Conservation (phyloP, 2,113 vertebrate genomes). For the Trichomycterus rosablanca region DNA sequence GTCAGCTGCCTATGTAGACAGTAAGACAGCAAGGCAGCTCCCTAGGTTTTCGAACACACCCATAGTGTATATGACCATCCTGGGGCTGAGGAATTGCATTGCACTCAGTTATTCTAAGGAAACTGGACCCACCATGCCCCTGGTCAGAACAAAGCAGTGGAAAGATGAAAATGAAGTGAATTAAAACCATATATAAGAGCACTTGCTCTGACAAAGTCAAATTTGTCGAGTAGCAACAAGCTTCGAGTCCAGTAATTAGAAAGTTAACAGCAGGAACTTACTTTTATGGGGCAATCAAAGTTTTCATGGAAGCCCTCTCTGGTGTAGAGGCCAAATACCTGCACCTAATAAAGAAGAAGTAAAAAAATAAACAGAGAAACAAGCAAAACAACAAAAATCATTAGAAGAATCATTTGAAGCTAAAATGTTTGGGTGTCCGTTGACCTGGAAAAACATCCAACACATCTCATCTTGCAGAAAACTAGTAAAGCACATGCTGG, state of each 20-base stretch:
- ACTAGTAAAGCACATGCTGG: constrained; percentile 55
- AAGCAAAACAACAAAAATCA: constrained; percentile 31
- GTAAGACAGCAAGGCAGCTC: no score
- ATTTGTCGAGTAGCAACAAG: constrained; percentile 19
- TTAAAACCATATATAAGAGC: no score
- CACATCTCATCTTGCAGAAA: constrained; percentile 1
- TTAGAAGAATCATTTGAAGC: constrained; percentile 3
- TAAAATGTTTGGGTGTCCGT: constrained; percentile 9
- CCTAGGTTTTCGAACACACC: no score
- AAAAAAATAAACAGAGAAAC: constrained; percentile 35
- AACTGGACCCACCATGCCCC: no score
- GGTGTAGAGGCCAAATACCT: constrained; percentile 92
- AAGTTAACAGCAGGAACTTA: constrained; percentile 58
- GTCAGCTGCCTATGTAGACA: no score
- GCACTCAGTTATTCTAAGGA: no score
- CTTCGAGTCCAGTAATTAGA: not conserved
- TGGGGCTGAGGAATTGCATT: no score
- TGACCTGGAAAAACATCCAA: constrained; percentile 26
- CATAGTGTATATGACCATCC: no score
- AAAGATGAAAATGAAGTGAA: no score
- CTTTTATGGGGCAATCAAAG: constrained; percentile 97
- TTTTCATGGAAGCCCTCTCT: constrained; percentile 93
- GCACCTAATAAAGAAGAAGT: constrained; percentile 72
- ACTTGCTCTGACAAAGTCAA: constrained; percentile 33
- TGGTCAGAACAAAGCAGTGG: no score